Conservation (phyloP, 2,888 invertebrate genomes). For the Pherbina coryleti region DNA sequence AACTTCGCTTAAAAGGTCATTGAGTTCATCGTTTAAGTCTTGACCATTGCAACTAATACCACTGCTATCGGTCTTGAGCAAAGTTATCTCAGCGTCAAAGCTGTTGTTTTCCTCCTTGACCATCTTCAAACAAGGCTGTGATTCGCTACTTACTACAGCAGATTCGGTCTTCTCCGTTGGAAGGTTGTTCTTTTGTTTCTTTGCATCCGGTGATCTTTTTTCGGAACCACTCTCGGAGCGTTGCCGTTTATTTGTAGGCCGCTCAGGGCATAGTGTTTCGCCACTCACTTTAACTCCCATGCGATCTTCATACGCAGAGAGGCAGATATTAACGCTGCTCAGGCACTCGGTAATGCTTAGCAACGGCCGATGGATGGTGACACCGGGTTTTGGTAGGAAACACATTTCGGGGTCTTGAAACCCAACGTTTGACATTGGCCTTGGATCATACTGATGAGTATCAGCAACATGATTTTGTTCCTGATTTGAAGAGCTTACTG, state of each 20-base stretch:
- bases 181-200: conserved; percentile 67
- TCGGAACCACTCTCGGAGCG: conserved; percentile 75
- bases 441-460: neutral
- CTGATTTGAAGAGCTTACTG: neutral
- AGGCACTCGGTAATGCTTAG: conserved; percentile 82
- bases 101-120: conserved; percentile 3
- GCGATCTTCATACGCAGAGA: conserved; percentile 82
- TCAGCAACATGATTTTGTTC: conserved; percentile 32
- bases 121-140: neutral
- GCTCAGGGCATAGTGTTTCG: conserved; percentile 66
- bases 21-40: conserved; percentile 62
- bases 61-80: conserved; percentile 41
- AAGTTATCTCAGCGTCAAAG: neutral
- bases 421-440: conserved; percentile 12
- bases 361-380: conserved; percentile 78
- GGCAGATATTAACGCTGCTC: conserved; percentile 82
- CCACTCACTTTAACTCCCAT: conserved; percentile 73
- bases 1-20: conserved; percentile 53
- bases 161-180: conserved; percentile 27
- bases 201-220: conserved; percentile 70
- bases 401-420: conserved; percentile 61
- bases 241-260: conserved; percentile 67
- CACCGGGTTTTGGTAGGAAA: conserved; percentile 73
- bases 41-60: conserved; percentile 45
- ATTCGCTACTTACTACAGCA: conserved; percentile 32